These are phyloP conservation scores for Sebastiscus albofasciatus DNA, from an alignment of 2,797 vertebrate genomes.

Conservation along the genomic window DNA sequence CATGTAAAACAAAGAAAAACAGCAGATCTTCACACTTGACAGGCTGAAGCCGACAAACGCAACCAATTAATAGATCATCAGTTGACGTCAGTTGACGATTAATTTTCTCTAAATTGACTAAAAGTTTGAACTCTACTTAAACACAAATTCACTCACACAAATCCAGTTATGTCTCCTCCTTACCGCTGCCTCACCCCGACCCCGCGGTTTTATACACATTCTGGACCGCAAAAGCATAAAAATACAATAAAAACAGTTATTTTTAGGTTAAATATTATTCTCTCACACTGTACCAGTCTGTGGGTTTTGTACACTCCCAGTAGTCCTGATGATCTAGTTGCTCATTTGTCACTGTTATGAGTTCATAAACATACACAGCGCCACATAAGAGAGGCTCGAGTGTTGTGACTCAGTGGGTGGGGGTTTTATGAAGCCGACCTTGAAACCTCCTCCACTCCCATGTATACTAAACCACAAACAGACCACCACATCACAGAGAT, in stretches of 20 bases:
- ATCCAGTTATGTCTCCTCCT: conserved; percentile 16
- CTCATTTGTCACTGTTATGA: conserved; percentile 62
- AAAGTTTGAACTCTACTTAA: background rate
- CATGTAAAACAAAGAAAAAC: background rate
- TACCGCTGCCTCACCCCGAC: background rate
- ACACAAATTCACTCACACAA: background rate
- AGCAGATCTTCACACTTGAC: background rate
- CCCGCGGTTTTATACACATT: background rate
- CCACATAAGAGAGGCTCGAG: conserved; percentile 59
- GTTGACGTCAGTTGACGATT: background rate
- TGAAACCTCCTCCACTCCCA: conserved; percentile 56
- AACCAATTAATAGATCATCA: background rate
- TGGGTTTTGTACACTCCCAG: conserved; percentile 42
- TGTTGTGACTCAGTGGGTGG: conserved; percentile 64
- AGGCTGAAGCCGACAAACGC: background rate
- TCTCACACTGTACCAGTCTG: background rate
- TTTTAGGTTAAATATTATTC: background rate
- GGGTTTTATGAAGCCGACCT: conserved; percentile 56
- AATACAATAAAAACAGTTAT: conserved; percentile 12
- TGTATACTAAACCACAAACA: conserved; percentile 63
- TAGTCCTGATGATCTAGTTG: conserved; percentile 45
- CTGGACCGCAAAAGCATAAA: conserved; percentile 26
- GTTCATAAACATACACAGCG: conserved; percentile 65
- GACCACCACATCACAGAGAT: conserved; percentile 70
- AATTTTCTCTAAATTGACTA: background rate